phyloP scores from a whole-genome alignment of 2,888 invertebrate genomes.

The Stramonita haemastoma region DNA sequence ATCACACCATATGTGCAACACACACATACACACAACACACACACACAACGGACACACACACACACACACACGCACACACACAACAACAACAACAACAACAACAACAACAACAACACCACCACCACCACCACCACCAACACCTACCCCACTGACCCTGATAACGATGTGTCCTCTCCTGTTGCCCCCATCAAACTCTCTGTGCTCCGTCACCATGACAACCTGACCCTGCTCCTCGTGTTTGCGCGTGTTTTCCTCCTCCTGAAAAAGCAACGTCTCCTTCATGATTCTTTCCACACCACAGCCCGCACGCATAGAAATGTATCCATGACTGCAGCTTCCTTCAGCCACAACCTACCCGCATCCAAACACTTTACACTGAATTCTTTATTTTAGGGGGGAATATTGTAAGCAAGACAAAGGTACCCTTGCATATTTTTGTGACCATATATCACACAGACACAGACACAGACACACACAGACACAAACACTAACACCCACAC shows the following conservation, averaged over 20 bases:
- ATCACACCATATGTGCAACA: no score
- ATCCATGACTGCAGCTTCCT: no score
- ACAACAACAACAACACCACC: no score
- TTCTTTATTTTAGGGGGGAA: no score
- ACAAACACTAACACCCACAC: no score
- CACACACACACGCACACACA: neutral
- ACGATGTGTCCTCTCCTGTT: slow-evolving; percentile 92
- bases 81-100: neutral
- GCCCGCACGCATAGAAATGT: no score
- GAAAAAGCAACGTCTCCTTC: slow-evolving; percentile 65
- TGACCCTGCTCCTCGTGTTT: slow-evolving; percentile 91
- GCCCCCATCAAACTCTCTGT: slow-evolving; percentile 85
- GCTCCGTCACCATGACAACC: slow-evolving; percentile 94
- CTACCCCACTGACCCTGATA: slow-evolving; percentile 83
- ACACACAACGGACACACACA: neutral
- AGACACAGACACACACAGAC: no score
- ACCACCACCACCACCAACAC: neutral
- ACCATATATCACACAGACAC: no score
- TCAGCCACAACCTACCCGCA: no score
- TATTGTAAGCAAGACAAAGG: no score
- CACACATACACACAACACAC: neutral
- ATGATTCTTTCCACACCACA: neutral
- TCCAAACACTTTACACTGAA: no score
- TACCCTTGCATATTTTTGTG: no score
- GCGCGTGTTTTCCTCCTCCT: slow-evolving; percentile 96